Evolutionary conservation across 2,797 vertebrate genomes (phyloP), one percentile per base, ranked within the genome.

Genomic region (Echiichthys vipera): DNA sequence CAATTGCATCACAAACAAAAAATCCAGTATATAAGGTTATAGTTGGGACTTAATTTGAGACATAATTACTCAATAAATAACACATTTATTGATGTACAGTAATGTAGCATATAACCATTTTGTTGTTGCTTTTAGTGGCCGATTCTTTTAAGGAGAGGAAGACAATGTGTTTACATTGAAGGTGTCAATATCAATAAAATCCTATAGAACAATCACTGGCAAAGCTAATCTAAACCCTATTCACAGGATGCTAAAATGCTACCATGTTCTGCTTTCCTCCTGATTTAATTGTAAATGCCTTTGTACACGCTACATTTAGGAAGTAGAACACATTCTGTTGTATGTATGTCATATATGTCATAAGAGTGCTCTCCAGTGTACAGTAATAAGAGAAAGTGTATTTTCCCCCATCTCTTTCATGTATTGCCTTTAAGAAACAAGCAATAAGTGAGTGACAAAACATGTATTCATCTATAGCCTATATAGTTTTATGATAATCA

Each of bases 401-500:
- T 37, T 56, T 57, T 57, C 55, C 22, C 27, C 7, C 18, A 37
- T n/a, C 43, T 59, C 43, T 45, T 56, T 61, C 20, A 65, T 71
- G 61, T 68, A 64, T 71, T 64, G 34, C 68, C 72, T 77, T 74
- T 61, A 81, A 45, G 34, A 62, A 77, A 77, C 55, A 71, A 81
- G 58, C 34, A 40, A 64, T 58, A 83, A 57, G 59, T 62, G 47
- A 77, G 40, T 39, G 72, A 82, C 77, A 69, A 81, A 75, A 83
- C 66, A 63, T 18, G 67, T n/a, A 71, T 37, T 53, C 72, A 62
- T 88, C 85, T 89, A 78, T 84, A 36, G 4, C 12, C 11, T 36
- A 84, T 84, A 91, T 88, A 89, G 80, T 77, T 70, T 56, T 77
- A 47, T 76, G 80, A 88, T 88, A n/a, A n/a, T n/a, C 88, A 91